Evolutionary conservation across 2,888 invertebrate species (phyloP), one percentile per base, ranked within the genome.

Genomic region (Caenorhabditis drosophilae): DNA sequence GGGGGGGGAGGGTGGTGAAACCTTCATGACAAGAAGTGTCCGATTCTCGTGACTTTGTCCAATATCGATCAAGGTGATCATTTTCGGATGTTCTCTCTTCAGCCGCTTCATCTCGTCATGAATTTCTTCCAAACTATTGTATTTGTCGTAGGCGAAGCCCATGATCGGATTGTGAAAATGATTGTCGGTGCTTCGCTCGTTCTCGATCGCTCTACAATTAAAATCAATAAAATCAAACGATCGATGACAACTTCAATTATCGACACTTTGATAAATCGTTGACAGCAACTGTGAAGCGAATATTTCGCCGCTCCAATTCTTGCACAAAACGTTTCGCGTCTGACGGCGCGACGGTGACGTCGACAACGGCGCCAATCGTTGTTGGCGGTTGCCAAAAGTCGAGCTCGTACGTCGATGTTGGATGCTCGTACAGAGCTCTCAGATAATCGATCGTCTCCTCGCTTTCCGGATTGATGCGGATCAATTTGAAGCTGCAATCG

Each of bases 341-440:
- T 2, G 67, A 57, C 3, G 80, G 80, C 2, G 76, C 69, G 7
- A 82, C 80, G 15, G 75, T 68, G 15, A 78, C 57, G 49, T 79
- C 78, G 3, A 79, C 77, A 22, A 73, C 56, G 0, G 67, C 72
- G n/a, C 72, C 77, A 23, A 75, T 61, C 35, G 70, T 70, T 0
- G 76, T 69, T 2, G 80, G 77, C 9, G 78, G 77, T 59, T 80
- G 79, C 80, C 80, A 80, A 67, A 80, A 80, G 42, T 80, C 80
- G 38, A 80, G 67, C 45, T 75, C 71, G 47, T 78, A 80, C 3
- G 76, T 76, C 15, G 74, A 70, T 16, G 76, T 57, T n/a, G n/a
- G n/a, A 36, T 70, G 72, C 34, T 74, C 72, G 15, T 72, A 81
- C 3, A 81, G 72, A 18, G 70, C 61, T 44, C 67, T 59, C 9